Conservation (phyloP, 2,113 vertebrate genomes). For the Excalfactoria chinensis region DNA sequence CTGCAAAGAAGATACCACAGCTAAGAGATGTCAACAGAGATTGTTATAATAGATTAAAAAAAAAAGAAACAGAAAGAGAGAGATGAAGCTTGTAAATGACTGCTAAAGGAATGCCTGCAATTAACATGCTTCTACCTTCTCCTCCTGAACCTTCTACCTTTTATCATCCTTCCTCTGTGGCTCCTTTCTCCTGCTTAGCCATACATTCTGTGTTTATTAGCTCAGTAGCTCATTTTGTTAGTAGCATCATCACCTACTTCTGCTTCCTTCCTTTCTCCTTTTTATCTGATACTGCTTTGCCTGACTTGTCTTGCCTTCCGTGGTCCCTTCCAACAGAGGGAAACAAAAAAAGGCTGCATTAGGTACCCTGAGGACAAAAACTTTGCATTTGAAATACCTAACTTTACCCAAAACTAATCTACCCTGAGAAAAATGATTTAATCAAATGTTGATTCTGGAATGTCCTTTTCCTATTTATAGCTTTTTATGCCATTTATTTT, state of each 20-base stretch:
- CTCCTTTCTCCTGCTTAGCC: neutral
- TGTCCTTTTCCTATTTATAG: slow-evolving; percentile 38
- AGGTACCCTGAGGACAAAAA: slow-evolving; percentile 18
- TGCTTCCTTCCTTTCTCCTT: neutral
- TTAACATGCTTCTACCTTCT: neutral
- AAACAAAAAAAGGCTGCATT: neutral
- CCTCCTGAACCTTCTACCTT: neutral
- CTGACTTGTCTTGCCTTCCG: neutral
- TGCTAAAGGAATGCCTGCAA: neutral
- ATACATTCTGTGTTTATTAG: neutral
- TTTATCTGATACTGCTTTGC: neutral
- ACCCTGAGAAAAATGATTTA: slow-evolving; percentile 12
- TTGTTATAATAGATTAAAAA: neutral
- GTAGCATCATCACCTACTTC: neutral
- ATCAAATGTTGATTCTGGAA: slow-evolving; percentile 26
- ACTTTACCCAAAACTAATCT: neutral
- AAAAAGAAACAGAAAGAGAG: neutral
- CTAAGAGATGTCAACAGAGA: neutral
- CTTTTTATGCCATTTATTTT: slow-evolving; percentile 23
- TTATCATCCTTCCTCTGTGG: neutral
- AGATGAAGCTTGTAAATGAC: neutral
- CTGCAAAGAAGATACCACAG: neutral
- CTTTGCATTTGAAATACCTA: slow-evolving; percentile 32
- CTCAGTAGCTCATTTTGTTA: neutral
- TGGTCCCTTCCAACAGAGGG: fast-evolving